Evolutionary conservation across 2,797 vertebrate genomes (phyloP), one percentile per base, ranked within the genome.

Genomic region (Onychomys torridus): DNA sequence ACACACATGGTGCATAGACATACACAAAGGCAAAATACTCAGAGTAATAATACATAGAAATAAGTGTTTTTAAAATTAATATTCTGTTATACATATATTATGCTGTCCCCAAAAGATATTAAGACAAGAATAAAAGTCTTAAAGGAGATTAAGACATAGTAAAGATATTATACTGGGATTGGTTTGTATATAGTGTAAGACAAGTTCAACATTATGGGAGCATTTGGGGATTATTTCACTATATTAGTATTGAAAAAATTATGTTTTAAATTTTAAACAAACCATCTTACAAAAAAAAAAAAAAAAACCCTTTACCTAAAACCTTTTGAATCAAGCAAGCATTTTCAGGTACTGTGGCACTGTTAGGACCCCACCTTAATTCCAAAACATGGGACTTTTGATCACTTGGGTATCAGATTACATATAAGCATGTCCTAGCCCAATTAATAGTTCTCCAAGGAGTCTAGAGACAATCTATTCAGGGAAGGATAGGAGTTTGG

Each of bases 191-290:
- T 1, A 78, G 5, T 61, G 1, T 63, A 34, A 46, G 25, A 69
- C n/a, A 88, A 55, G n/a, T 34, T 91, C 43, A 69, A 49, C 61
- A 55, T 57, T 95, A 69, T 5, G 13, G 57, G 57, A 73, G 49
- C 61, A 59, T 59, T 83, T 84, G 55, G 37, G 73, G 86, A 86
- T 57, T 71, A 93, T 52, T 46, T 32, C 16, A 89, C 25, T 90
- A 78, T 49, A 96, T 17, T 59, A 81, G 52, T 84, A 93, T 81
- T 90, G 87, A 17, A 87, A 25, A 90, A 89, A 92, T 52, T 87
- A 78, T 61, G n/a, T 71, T 92, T 83, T 84, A 95, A 76, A 37
- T 94, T 93, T 90, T 78, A 90, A 95, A 87, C n/a, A 73, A 73
- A 73, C 75, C 17, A 52, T 40, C 34, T 87, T 34, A 79, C 21